Evolutionary conservation across 2,888 invertebrate genomes (phyloP), one percentile per base, ranked within the genome.

Genomic region (Megalurothrips usitatus): DNA sequence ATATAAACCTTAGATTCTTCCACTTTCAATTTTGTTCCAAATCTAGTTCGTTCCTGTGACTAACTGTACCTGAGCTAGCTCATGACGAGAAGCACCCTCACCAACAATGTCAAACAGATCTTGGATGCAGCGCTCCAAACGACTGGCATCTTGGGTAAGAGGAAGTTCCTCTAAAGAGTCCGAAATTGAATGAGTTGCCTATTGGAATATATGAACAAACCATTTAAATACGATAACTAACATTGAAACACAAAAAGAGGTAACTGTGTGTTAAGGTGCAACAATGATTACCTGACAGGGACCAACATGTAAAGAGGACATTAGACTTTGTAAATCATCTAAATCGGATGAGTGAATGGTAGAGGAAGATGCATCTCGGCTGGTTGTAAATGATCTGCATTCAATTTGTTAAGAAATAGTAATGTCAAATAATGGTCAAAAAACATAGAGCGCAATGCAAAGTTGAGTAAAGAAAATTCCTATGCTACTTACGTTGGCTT

Each of bases 81-180:
- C 88, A 80, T 90, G 89, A 78, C 88, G 85, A 6, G 90, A 86
- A 23, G 89, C 89, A 0, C 86, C 85, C 52, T 90, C 89, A 0
- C 91, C 91, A 3, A 91, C 87, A 78, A 91, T 89, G 84, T 89
- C 89, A 79, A 89, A 85, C 81, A 91, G 86, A 82, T 89, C 88
- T 10, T 87, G 85, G 52, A 91, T 85, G 85, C 90, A 90, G 3
- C 86, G 86, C 80, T 89, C 88, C 79, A 90, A 85, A 63, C 88
- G 87, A 26, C 85, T 85, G 48, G 85, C 83, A 82, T 87, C 87
- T 68, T 86, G 85, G 28, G 83, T 82, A 12, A 83, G 80, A 12
- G 86, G 85, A 49, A 86, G 82, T 63, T 86, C 87, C 81, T 86
- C 87, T 14, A 75, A 75, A 10, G 68, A 75, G 23, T 75, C 68